phyloP scores from a whole-genome alignment of 2,113 vertebrate genomes.

The Gavialis gangeticus region DNA sequence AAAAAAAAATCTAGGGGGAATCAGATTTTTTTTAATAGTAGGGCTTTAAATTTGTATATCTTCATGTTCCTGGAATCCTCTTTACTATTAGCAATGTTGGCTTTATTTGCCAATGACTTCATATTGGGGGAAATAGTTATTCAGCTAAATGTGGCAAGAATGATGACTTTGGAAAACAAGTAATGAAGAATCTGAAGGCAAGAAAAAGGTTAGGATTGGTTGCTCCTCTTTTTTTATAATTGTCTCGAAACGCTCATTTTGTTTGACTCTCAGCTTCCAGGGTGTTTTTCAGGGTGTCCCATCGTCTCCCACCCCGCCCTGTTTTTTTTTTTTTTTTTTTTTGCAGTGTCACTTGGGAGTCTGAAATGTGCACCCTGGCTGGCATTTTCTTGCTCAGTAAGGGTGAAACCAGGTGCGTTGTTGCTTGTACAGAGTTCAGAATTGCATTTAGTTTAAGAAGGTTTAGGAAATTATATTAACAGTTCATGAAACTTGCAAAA shows the following conservation, averaged over 20 bases:
- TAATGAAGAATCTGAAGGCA: not conserved
- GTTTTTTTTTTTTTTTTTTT: no score
- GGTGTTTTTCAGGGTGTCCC: not conserved
- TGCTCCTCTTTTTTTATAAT: not conserved
- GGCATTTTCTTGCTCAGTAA: not conserved
- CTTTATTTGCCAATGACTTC: not conserved
- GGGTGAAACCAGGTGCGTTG: not conserved
- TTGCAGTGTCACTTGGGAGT: no score
- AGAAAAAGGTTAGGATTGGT: not conserved
- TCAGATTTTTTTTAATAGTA: not conserved
- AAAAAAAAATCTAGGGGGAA: not conserved
- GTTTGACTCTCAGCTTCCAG: not conserved
- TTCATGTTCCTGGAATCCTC: not conserved
- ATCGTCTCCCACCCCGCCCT: not conserved
- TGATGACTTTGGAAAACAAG: not conserved
- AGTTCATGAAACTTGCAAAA: not conserved
- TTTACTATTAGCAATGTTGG: not conserved
- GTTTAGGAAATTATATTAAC: not conserved
- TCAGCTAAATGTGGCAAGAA: not conserved
- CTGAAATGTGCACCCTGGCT: no score
- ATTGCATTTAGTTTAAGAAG: not conserved
- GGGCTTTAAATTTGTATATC: not conserved
- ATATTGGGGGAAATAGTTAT: not conserved
- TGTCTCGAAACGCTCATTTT: not conserved
- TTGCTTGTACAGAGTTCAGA: not conserved